phyloP scores from a whole-genome alignment of 92 coral and sea anemone genomes.

The Heteractis magnifica region DNA sequence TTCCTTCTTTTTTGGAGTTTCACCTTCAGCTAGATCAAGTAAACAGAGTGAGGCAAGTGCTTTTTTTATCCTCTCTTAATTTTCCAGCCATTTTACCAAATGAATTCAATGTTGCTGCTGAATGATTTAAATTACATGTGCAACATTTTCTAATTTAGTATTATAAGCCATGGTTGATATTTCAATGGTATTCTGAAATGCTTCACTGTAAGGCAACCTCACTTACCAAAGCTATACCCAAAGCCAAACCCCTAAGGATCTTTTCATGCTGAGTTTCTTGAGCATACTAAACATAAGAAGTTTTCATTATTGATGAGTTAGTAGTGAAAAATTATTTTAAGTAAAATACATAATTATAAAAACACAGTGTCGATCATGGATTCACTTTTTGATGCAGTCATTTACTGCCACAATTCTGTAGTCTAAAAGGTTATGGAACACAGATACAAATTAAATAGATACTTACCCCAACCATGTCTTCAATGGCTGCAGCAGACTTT shows the following conservation, averaged over 20 bases:
- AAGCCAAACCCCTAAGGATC: slow-evolving; percentile 89
- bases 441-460: not conserved
- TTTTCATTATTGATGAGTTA: not conserved
- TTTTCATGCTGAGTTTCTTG: slow-evolving; percentile 98
- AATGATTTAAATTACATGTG: not conserved
- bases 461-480: slow-evolving; percentile 98
- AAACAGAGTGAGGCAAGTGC: too few species aligned
- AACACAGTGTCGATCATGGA: too few species aligned
- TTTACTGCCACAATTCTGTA: too few species aligned
- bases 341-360: too few species aligned
- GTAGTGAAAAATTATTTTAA: too few species aligned
- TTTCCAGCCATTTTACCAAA: too few species aligned
- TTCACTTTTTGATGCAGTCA: too few species aligned
- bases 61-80: too few species aligned
- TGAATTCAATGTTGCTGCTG: too few species aligned
- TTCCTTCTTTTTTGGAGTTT: too few species aligned
- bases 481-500: slow-evolving; percentile 87
- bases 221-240: slow-evolving; percentile 93
- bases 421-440: too few species aligned
- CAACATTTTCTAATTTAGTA: not conserved
- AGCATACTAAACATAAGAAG: slow-evolving; percentile 60
- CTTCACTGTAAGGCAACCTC: not conserved
- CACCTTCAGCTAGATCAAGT: too few species aligned
- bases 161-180: not conserved
- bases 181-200: not conserved